Evolutionary conservation across 1,140 invertebrate species (phyloP), one percentile per base, ranked within the genome.

Genomic region (Tetragonula clypearis): DNA sequence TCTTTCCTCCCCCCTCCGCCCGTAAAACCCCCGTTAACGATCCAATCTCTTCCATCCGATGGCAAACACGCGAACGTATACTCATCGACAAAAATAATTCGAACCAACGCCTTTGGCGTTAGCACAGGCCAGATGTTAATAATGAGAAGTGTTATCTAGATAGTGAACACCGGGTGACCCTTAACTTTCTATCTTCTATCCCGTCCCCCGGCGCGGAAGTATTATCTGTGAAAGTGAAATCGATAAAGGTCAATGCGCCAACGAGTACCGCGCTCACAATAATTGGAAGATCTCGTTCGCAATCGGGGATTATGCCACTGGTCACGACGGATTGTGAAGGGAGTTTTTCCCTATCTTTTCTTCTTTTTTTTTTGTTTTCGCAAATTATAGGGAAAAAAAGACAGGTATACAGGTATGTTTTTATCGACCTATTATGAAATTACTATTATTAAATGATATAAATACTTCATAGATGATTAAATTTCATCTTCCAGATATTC

Each of bases 61-160:
- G 62, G 19, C 74, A 35, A 74, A 49, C 85, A 83, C 68, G 60
- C 85, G 80, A 82, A 65, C 26, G 68, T 87, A 80, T 82, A 81
- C 73, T 87, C 86, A 77, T 85, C 78, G 86, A 79, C 66, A 81
- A 85, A 80, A 85, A 80, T 87, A 86, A 83, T 86, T 35, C 65
- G 72, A 30, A 75, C 35, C 55, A 69, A 74, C 65, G 15, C 73
- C 79, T 75, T 35, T 71, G 12, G 6, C n/a, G n/a, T 9, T 19
- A 26, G 6, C 58, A 73, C 74, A 56, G 21, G 80, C 49, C 72
- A 35, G 74, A 53, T 58, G 62, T 41, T 4, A 62, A n/a, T 15
- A 58, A 65, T 35, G 19, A 23, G 21, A 72, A 8, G 2, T 55
- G n/a, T 15, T 19, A 17, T 53, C 41, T 53, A 53, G 23, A 55